Conservation (phyloP, 92 coral and sea anemone genomes). For the Actinostola sp. region DNA sequence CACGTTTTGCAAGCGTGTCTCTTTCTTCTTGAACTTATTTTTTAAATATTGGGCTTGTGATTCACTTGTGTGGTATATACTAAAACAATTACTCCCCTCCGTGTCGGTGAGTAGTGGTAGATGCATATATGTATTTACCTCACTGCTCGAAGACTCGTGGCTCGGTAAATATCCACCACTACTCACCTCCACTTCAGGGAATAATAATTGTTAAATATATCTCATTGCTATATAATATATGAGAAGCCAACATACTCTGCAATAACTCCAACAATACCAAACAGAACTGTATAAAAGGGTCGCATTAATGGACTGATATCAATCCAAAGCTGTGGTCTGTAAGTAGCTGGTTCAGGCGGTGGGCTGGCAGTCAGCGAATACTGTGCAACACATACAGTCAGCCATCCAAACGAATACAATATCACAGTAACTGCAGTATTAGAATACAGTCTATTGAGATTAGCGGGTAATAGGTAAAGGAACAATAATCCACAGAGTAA, state of each 20-base stretch:
- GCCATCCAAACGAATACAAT: slow-evolving; percentile 77
- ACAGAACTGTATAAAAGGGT: slow-evolving; percentile 77
- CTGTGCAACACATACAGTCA: slow-evolving; percentile 81
- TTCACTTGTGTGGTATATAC: too few species aligned
- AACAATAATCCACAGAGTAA: slow-evolving; percentile 71
- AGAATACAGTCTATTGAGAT: slow-evolving; percentile 53
- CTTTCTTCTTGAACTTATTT: too few species aligned
- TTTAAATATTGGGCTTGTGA: too few species aligned
- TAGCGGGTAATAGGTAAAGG: slow-evolving; percentile 79
- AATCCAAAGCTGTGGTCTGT: slow-evolving; percentile 66
- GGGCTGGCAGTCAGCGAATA: slow-evolving; percentile 78
- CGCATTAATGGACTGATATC: slow-evolving; percentile 80
- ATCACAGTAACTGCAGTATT: slow-evolving; percentile 65
- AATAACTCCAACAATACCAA: slow-evolving; percentile 74
- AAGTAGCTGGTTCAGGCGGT: slow-evolving; percentile 89
- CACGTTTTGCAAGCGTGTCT: too few species aligned
- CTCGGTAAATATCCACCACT: too few species aligned
- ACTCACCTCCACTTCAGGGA: too few species aligned
- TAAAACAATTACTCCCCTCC: too few species aligned
- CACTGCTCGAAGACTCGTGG: too few species aligned
- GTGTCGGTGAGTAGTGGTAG: too few species aligned
- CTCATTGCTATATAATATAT: background rate
- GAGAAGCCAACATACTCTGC: slow-evolving; percentile 55
- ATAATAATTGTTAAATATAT: background rate
- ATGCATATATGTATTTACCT: too few species aligned